Evolutionary conservation across 2,888 invertebrate species (phyloP).

Genomic region (Thalpophila matura): DNA sequence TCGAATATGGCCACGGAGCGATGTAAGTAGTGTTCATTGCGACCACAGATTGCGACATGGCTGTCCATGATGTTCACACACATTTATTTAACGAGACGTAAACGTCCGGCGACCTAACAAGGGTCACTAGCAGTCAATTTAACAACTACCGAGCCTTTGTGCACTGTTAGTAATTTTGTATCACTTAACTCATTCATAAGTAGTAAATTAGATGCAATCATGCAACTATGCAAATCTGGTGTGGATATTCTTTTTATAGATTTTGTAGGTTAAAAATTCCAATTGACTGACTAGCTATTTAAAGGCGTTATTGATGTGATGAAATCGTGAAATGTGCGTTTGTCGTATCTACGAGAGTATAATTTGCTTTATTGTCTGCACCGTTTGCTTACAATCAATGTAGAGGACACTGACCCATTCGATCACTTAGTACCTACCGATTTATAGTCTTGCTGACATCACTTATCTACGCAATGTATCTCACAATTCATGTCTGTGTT

Average conservation of each 20-base stretch:
- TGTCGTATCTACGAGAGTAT: constrained; percentile 68
- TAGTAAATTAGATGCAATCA: no score
- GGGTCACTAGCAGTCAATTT: constrained; percentile 75
- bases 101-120: constrained; percentile 73
- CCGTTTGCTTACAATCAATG: constrained; percentile 78
- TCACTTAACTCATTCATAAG: constrained; percentile 53
- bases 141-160: constrained; percentile 69
- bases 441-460: constrained; percentile 73
- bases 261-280: constrained; percentile 44
- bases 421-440: constrained; percentile 73
- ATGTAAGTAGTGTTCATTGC: constrained; percentile 59
- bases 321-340: constrained; percentile 70
- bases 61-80: constrained; percentile 64
- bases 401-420: constrained; percentile 82
- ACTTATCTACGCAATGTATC: constrained; percentile 66
- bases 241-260: constrained; percentile 12
- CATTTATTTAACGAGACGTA: constrained; percentile 71
- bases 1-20: constrained; percentile 59
- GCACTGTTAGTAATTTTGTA: constrained; percentile 60
- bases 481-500: constrained; percentile 55
- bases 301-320: constrained; percentile 67
- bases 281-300: constrained; percentile 64
- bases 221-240: no score
- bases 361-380: constrained; percentile 82
- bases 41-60: no score